Base-by-base conservation (phyloP, 2,113 vertebrate species). In the Eolophus roseicapilla region DNA sequence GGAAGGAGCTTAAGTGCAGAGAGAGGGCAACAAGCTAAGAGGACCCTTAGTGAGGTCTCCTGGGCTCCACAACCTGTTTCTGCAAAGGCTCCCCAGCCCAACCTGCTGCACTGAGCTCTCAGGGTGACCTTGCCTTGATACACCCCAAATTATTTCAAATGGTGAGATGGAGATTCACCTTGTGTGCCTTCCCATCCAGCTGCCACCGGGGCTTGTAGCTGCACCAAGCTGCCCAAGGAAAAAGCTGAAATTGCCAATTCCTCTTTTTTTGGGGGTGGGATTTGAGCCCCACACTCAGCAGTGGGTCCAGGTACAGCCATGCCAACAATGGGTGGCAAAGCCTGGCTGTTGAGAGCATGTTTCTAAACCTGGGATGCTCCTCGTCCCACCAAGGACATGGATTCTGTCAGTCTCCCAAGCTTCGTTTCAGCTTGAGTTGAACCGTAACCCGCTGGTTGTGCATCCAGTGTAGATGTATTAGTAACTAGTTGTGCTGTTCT, bases 91-190 rank as follows among this genome's bases (percentile, higher is more conserved):
- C 10, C 21, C 24, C 24, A 3, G 67, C 49, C 57, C 3, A 1
- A 0, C 13, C 43, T 1, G 0, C 27, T 44, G 57, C 33, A 35
- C 44, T 2, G 8, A 53, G 44, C 46, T 64, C 57, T 59, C 0
- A 0, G 44, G 37, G 28, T 35, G 70, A 62, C 16, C 13, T 67
- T 20, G 19, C 18, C 41, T 76, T 47, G 59, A 23, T 9, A 13
- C 11, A 37, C 28, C 41, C 59, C 31, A 17, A 25, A 55, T 39
- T 13, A 1, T n/a, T 73, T 47, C 10, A 41, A 33, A 8, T 2
- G 1, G 5, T 2, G 44, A 70, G 6, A 2, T 5, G 0, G 16
- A 47, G 37, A 35, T 59, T 65, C 31, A 63, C 78, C 69, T 89
- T 3, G 9, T 0, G 0, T 9, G 23, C 69, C 67, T 82, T 53